phyloP scores from a whole-genome alignment of 1,140 invertebrate species.

The Magallana ariakensis region DNA sequence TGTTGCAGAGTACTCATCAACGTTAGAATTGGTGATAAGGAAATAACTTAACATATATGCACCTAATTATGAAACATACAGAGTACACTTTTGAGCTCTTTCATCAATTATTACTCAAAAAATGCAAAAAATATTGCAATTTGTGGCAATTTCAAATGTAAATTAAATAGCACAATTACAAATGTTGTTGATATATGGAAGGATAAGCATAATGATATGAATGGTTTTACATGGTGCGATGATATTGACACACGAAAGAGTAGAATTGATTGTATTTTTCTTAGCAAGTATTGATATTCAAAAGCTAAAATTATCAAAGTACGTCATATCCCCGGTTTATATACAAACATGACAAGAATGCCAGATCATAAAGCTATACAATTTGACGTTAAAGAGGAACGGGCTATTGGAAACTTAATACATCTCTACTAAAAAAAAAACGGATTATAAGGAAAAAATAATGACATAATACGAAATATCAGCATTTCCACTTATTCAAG shows the following conservation, averaged over 20 bases:
- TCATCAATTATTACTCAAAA: no score
- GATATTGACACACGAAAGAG: background rate
- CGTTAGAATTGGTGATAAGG: background rate
- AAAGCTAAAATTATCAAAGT: background rate
- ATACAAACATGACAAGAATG: background rate
- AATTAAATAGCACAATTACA: background rate
- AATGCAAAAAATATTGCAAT: no score
- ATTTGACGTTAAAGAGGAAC: background rate
- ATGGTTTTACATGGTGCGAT: no score
- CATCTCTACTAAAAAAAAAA: background rate
- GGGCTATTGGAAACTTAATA: constrained; percentile 6
- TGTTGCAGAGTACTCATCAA: no score
- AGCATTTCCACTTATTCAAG: background rate
- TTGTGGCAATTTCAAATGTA: no score
- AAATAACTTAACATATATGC: no score
- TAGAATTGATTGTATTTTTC: background rate
- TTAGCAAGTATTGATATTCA: background rate
- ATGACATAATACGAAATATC: background rate
- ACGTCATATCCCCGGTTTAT: background rate
- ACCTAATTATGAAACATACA: no score
- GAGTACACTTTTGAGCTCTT: no score
- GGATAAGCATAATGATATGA: background rate
- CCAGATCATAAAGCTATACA: background rate
- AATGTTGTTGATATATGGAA: background rate
- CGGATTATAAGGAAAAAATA: background rate